These are phyloP conservation scores for Eurytemora carolleeae DNA, from an alignment of 1,140 invertebrate genomes.

Conservation along the genomic window DNA sequence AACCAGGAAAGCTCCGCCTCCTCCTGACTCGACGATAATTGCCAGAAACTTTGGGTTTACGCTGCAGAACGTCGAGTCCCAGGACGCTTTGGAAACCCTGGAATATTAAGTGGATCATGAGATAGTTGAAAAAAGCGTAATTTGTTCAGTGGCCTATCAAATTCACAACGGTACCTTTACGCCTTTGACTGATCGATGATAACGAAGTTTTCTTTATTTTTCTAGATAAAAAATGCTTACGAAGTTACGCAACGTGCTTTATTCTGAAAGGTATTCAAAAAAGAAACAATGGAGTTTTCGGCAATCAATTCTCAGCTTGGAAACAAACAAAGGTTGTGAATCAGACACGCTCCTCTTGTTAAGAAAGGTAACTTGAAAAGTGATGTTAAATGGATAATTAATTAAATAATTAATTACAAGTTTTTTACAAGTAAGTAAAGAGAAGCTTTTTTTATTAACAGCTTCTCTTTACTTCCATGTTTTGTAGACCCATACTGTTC, in stretches of 20 bases:
- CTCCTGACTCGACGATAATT: conserved; percentile 94
- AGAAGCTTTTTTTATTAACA: too few species aligned
- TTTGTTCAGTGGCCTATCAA: neutral
- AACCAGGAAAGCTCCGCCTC: conserved; percentile 94
- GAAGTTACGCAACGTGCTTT: neutral
- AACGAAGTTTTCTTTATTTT: neutral
- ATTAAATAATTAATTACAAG: too few species aligned
- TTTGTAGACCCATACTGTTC: too few species aligned
- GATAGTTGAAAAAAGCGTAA: neutral
- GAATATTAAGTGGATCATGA: neutral
- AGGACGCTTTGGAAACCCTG: conserved; percentile 86
- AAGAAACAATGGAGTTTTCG: neutral
- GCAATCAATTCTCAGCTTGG: too few species aligned
- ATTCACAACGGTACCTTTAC: neutral
- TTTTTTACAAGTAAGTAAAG: too few species aligned
- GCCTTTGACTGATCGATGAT: neutral
- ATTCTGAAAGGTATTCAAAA: neutral
- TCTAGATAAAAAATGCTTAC: neutral
- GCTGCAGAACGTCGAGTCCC: conserved; percentile 95
- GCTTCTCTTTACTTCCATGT: too few species aligned
- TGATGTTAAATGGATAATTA: too few species aligned
- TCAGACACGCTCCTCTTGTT: too few species aligned
- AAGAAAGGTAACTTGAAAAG: too few species aligned
- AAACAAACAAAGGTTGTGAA: too few species aligned
- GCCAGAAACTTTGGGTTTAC: conserved; percentile 99